phyloP scores from a whole-genome alignment of 2,113 vertebrate genomes.

The Scatophagus argus region DNA sequence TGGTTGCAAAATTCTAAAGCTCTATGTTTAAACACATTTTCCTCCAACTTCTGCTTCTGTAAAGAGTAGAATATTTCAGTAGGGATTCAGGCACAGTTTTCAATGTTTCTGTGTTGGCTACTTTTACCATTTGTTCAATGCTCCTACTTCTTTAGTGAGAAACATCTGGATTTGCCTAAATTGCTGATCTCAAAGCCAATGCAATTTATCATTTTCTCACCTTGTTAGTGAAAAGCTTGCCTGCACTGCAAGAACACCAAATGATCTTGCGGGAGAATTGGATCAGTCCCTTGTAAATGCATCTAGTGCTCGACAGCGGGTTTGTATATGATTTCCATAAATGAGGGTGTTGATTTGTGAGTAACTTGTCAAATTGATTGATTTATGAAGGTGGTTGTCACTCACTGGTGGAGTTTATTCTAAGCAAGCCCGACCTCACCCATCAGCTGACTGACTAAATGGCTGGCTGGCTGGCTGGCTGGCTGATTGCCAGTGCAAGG shows the following conservation, averaged over 20 bases:
- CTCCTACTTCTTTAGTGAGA: neutral
- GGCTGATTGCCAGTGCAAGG: constrained; percentile 35
- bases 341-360: constrained; percentile 69
- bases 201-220: constrained; percentile 3
- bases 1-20: constrained; percentile 1
- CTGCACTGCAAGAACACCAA: constrained; percentile 16
- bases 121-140: neutral
- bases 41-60: constrained; percentile 1
- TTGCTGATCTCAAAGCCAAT: neutral
- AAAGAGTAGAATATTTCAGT: neutral
- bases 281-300: constrained; percentile 34
- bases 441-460: constrained; percentile 35
- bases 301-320: constrained; percentile 37
- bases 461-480: constrained; percentile 40
- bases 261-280: constrained; percentile 24
- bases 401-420: constrained; percentile 58
- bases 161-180: neutral
- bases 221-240: constrained; percentile 9
- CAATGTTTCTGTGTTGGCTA: neutral
- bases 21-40: neutral
- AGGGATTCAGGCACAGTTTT: neutral
- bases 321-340: constrained; percentile 73
- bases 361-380: constrained; percentile 70
- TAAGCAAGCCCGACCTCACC: constrained; percentile 39
- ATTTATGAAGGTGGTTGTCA: constrained; percentile 65